phyloP scores from a whole-genome alignment of 2,888 invertebrate genomes.

The Ernsta delagoae region DNA sequence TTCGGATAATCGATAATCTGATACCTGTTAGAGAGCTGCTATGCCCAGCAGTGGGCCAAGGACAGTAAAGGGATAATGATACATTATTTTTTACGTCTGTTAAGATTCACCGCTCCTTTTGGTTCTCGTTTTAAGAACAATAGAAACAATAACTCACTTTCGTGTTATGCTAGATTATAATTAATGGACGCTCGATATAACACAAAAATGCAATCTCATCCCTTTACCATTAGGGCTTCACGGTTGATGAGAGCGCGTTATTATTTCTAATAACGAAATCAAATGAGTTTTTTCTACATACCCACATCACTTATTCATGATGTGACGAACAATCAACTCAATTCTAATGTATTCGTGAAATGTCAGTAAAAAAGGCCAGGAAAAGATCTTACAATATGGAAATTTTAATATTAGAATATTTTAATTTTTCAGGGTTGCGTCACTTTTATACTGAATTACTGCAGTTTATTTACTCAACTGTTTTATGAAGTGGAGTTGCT shows the following conservation, averaged over 20 bases:
- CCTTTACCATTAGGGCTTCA: neutral
- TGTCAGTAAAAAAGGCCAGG: conserved; percentile 9
- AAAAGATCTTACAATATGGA: conserved; percentile 8
- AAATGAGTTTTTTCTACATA: neutral
- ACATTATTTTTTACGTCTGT: too few relatives aligned
- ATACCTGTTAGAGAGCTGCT: too few relatives aligned
- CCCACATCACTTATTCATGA: neutral
- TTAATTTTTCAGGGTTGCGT: neutral
- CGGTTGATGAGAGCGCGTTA: neutral
- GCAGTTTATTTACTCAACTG: neutral
- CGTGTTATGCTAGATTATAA: neutral
- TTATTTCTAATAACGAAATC: neutral
- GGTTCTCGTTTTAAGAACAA: too few relatives aligned
- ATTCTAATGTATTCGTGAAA: conserved; percentile 11
- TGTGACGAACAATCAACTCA: conserved; percentile 7
- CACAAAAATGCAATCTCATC: neutral
- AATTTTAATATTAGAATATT: conserved; percentile 13
- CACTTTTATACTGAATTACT: neutral
- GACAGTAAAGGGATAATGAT: too few relatives aligned
- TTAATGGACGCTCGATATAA: neutral
- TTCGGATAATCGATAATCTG: too few relatives aligned
- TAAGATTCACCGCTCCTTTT: too few relatives aligned
- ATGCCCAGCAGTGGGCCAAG: too few relatives aligned
- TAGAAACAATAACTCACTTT: too few relatives aligned
- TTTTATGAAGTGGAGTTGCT: neutral